phyloP scores from a whole-genome alignment of 2,888 invertebrate genomes.

The Amblyteles armatorius region DNA sequence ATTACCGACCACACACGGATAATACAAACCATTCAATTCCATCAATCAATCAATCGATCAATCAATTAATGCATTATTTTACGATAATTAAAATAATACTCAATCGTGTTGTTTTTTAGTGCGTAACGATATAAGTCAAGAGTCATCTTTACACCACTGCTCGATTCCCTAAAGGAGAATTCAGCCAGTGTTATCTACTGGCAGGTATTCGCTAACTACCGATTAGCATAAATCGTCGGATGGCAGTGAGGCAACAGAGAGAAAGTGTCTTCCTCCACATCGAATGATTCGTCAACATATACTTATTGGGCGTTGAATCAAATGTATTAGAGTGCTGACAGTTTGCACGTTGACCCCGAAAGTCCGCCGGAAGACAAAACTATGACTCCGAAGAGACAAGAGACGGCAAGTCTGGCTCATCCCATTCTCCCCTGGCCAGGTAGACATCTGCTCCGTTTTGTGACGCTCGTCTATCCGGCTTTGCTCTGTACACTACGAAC shows the following conservation, averaged over 20 bases:
- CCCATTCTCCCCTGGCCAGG: not conserved
- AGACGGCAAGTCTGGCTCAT: not conserved
- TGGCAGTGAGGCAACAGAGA: not conserved
- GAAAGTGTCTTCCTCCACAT: not conserved
- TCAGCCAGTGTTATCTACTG: not conserved
- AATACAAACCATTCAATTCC: not conserved
- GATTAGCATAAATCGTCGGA: not conserved
- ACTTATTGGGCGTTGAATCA: not conserved
- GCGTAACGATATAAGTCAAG: not conserved
- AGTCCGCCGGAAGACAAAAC: not conserved
- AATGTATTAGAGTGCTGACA: not conserved
- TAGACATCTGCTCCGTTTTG: too few relatives aligned
- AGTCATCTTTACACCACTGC: not conserved
- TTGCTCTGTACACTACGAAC: not conserved
- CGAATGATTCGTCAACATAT: not conserved
- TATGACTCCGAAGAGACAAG: not conserved
- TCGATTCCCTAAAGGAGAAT: not conserved
- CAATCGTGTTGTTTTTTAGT: not conserved
- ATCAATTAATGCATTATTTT: too few relatives aligned
- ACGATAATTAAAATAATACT: not conserved
- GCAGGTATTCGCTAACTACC: not conserved
- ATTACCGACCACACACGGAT: not conserved
- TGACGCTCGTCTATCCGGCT: too few relatives aligned
- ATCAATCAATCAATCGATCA: too few relatives aligned
- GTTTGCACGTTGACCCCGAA: slow-evolving; percentile 4